Percentiles rank a stretch among this genome's conserved stretches.
Evolutionary conservation across 2,888 invertebrate species (phyloP).

Genomic region (Apamea crenata): DNA sequence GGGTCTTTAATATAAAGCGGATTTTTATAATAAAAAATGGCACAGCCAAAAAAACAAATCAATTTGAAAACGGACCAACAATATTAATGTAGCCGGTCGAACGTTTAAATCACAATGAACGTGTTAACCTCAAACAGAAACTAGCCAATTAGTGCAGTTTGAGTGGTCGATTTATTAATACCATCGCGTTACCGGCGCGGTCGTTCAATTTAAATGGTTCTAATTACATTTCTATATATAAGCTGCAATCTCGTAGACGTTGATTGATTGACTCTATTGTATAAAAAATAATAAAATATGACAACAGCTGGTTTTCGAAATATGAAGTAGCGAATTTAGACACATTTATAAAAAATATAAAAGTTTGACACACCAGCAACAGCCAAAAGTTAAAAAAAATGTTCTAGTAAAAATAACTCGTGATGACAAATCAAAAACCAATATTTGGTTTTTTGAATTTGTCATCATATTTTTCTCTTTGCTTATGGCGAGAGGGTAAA

Average conservation of each 20-base stretch:
- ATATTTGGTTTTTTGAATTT: neutral
- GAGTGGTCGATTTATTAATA: conserved; percentile 3
- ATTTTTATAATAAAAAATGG: neutral
- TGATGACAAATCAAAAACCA: neutral
- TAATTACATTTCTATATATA: neutral
- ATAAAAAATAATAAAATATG: neutral
- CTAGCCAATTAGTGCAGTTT: neutral
- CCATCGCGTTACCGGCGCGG: neutral
- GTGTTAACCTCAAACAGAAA: neutral
- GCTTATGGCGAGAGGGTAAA: too few species aligned
- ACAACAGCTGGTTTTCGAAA: neutral
- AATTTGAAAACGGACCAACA: neutral
- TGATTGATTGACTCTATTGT: neutral
- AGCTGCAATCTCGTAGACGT: neutral
- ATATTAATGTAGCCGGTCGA: neutral
- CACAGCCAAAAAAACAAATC: neutral
- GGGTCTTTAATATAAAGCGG: neutral
- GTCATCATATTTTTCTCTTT: neutral
- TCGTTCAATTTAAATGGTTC: neutral
- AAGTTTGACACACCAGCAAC: neutral
- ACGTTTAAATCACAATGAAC: neutral
- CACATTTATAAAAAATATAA: neutral
- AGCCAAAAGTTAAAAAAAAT: too few species aligned
- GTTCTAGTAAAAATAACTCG: neutral
- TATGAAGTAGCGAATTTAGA: neutral